These are phyloP conservation scores for Luperina testacea DNA, from an alignment of 2,888 invertebrate genomes.

Conservation along the genomic window DNA sequence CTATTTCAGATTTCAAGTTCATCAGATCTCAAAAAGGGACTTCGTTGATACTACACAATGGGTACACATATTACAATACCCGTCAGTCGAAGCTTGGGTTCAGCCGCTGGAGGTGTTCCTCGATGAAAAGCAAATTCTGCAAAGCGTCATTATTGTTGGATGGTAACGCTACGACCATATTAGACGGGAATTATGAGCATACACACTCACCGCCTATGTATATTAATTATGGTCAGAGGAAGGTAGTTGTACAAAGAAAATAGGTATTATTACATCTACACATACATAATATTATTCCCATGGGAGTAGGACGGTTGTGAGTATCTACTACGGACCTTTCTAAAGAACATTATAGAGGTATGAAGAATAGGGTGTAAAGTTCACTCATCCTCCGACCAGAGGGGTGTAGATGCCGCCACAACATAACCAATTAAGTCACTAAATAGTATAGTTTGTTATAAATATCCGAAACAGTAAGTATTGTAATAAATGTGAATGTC, in stretches of 20 bases:
- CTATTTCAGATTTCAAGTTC: constrained; percentile 39
- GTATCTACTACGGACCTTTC: not conserved
- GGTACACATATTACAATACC: constrained; percentile 45
- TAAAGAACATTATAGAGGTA: not conserved
- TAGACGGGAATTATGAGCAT: constrained; percentile 20
- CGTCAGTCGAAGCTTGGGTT: constrained; percentile 13
- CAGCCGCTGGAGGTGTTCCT: constrained; percentile 48
- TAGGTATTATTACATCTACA: not conserved
- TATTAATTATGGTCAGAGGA: not conserved
- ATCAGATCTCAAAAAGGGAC: constrained; percentile 46
- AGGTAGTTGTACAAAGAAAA: not conserved
- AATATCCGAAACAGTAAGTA: not conserved
- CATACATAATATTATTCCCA: too few species aligned
- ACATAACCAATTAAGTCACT: not conserved
- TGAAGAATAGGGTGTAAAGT: too few species aligned
- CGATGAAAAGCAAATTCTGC: constrained; percentile 47
- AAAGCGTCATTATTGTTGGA: constrained; percentile 36
- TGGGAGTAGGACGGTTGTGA: not conserved
- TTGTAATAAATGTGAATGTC: not conserved
- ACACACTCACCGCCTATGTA: constrained; percentile 18
- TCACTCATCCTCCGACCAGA: too few species aligned
- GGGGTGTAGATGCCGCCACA: too few species aligned
- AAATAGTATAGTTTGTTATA: not conserved
- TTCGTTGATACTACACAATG: constrained; percentile 31
- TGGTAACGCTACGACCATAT: not conserved